Evolutionary conservation across 2,888 invertebrate species (phyloP), one percentile per base, ranked within the genome.

Genomic region (Xanthostigma xanthostigma): DNA sequence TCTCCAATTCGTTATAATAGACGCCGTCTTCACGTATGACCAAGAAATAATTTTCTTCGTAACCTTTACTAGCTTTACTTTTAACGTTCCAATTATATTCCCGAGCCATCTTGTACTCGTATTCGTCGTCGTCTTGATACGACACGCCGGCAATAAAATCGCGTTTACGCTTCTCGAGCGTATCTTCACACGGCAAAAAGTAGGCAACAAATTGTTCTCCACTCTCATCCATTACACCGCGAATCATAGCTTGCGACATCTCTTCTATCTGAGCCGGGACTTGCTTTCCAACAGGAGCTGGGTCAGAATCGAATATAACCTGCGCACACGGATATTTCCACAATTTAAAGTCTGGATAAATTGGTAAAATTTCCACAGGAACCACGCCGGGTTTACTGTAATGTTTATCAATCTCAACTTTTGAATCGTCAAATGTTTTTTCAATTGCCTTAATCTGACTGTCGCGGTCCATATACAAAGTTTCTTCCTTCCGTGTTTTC

Each of bases 61-160:
- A 95, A 37, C 93, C 92, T 63, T 53, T 53, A 39, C 53, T 53
- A 0, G 90, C 83, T 68, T 96, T 96, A 66, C 93, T 96, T 68
- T 97, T 96, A 14, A 97, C 96, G 62, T 95, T 96, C 97, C 97
- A 99, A 64, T 95, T 96, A 66, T 98, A 99, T 64, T 98, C 97
- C 53, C 98, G 76, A 0, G 95, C 92, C 82, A 98, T 89, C 66
- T 89, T 86, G 62, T 97, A 98, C 58, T 97, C 95, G 61, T 98
- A 98, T 48, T 89, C 88, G 55, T 90, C 87, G 1, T 85, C 92
- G 41, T 93, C 93, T 62, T 83, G 80, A 63, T 91, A 94, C 0
- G 88, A 81, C 13, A 87, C 71, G 34, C 72, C 76, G 43, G 83
- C 83, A 0, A 76, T 73, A 45, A 84, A 76, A 61, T 97, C 96